Evolutionary conservation across 2,797 vertebrate species (phyloP).

Genomic region (Poecilia velifera): DNA sequence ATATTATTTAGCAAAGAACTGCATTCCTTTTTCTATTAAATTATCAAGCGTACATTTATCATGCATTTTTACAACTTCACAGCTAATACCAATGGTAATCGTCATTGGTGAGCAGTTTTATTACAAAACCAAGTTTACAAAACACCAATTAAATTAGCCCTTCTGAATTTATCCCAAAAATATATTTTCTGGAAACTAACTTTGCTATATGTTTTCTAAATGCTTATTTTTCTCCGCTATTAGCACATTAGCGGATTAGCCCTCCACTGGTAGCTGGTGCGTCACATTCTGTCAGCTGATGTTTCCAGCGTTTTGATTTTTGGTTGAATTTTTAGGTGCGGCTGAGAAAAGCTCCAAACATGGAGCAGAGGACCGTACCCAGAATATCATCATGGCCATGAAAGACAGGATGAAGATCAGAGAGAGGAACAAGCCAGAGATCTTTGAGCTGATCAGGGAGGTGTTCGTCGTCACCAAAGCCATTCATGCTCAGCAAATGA

Average conservation of each 20-base stretch:
- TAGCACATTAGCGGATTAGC: background rate
- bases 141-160: background rate
- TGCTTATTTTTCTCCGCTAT: background rate
- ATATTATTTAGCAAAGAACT: too few relatives aligned
- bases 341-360: conserved; percentile 97
- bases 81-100: too few relatives aligned
- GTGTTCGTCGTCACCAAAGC: conserved; percentile 90
- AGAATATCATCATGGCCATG: conserved; percentile 99
- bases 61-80: too few relatives aligned
- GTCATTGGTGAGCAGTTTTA: too few relatives aligned
- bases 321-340: conserved; percentile 80
- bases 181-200: background rate
- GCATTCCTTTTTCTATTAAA: too few relatives aligned
- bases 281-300: background rate
- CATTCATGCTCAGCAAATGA: conserved; percentile 94
- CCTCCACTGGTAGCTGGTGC: background rate
- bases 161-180: background rate
- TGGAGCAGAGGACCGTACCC: conserved; percentile 94
- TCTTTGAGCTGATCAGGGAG: conserved; percentile 95
- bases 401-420: conserved; percentile 99
- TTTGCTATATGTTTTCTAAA: too few relatives aligned
- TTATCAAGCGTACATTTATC: too few relatives aligned
- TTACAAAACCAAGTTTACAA: background rate
- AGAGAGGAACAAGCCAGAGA: conserved; percentile 96
- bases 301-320: background rate